A percentile compares a stretch with the other conserved stretches of the same genome.
These are phyloP conservation scores for Piprites chloris DNA, from an alignment of 2,113 vertebrate species.

Conservation along the genomic window DNA sequence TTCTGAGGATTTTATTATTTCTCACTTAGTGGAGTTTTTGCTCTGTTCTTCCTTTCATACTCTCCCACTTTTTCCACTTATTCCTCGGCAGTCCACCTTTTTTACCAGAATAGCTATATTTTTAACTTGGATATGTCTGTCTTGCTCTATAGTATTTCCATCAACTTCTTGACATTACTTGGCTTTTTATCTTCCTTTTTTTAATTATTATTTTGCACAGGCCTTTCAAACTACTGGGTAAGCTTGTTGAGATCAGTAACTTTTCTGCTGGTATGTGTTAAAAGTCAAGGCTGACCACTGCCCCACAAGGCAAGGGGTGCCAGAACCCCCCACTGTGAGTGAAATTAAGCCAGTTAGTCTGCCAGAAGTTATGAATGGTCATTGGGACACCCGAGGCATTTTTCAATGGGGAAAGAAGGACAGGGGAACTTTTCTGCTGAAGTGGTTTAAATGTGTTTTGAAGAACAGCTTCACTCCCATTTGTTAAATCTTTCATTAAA, in stretches of 20 bases:
- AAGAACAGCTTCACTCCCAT: background rate
- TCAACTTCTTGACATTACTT: background rate
- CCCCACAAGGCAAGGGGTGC: background rate
- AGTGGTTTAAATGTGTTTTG: background rate
- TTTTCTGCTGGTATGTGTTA: background rate
- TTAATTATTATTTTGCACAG: background rate
- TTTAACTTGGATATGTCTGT: background rate
- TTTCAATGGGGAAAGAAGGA: background rate
- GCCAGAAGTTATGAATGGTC: constrained; percentile 27
- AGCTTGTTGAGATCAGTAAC: background rate
- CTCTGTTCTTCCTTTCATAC: background rate
- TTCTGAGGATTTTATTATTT: background rate
- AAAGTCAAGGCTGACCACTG: background rate
- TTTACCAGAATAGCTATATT: background rate
- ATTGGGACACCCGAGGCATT: background rate
- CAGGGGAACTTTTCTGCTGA: background rate
- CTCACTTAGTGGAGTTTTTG: background rate
- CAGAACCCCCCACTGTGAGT: background rate
- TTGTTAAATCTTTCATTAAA: background rate
- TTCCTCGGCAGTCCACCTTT: background rate
- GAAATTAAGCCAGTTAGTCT: background rate
- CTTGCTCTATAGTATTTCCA: background rate
- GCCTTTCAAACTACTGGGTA: background rate
- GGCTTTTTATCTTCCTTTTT: background rate
- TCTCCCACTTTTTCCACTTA: background rate